Conservation (phyloP, 1,140 invertebrate genomes). For the Monomorium pharaonis region DNA sequence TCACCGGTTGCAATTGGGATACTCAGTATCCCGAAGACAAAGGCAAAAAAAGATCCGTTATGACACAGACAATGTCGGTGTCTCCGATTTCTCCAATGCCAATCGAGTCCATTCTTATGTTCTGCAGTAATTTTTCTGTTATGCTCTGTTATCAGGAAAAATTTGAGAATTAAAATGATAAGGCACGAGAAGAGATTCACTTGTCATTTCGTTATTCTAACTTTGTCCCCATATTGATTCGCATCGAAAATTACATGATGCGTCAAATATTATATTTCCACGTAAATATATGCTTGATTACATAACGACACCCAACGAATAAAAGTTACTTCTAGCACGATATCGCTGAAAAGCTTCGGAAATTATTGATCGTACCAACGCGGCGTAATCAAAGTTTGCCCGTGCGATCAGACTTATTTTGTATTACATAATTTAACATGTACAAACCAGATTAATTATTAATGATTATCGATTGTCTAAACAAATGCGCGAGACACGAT, state of each 20-base stretch:
- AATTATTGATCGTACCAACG: slow-evolving; percentile 24
- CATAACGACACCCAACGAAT: background rate
- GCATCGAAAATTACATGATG: background rate
- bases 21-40: background rate
- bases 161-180: background rate
- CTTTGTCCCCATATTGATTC: background rate
- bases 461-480: background rate
- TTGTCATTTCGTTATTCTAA: background rate
- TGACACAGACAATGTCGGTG: background rate
- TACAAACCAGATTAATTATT: background rate
- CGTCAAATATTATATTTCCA: background rate
- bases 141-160: background rate
- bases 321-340: background rate
- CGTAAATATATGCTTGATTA: background rate
- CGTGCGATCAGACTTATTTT: background rate
- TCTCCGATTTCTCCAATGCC: background rate
- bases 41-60: background rate
- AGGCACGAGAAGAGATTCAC: background rate
- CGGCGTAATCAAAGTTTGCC: slow-evolving; percentile 2
- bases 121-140: background rate
- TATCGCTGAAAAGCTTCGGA: background rate
- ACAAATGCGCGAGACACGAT: background rate
- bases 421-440: slow-evolving; percentile 13
- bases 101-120: background rate
- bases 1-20: background rate